These are phyloP conservation scores for Reinhardtius hippoglossoides DNA, from an alignment of 2,113 vertebrate genomes.

Conservation along the genomic window DNA sequence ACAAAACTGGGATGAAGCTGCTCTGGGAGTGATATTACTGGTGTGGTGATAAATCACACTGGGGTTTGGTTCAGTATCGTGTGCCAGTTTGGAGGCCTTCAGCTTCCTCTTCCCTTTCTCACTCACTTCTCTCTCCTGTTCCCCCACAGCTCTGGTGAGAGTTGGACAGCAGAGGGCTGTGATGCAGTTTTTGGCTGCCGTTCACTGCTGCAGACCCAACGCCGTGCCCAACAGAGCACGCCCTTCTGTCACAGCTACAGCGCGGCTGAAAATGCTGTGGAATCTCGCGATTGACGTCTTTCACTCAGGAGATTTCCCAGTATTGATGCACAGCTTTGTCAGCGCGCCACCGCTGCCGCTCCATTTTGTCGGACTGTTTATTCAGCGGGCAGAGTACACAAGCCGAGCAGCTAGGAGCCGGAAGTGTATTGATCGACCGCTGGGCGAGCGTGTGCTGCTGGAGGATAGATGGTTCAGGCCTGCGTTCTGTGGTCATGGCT, in stretches of 20 bases:
- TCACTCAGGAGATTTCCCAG: slow-evolving; percentile 26
- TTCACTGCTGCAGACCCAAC: slow-evolving; percentile 18
- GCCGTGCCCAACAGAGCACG: slow-evolving; percentile 13
- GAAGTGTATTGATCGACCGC: slow-evolving; percentile 62
- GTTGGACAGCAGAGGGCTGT: slow-evolving; percentile 19
- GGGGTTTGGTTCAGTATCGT: slow-evolving; percentile 22
- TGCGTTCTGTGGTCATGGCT: slow-evolving; percentile 52
- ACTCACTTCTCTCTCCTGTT: slow-evolving; percentile 5
- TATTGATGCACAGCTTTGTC: slow-evolving; percentile 53
- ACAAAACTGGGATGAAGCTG: slow-evolving; percentile 14
- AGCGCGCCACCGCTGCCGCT: slow-evolving; percentile 28
- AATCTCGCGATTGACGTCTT: slow-evolving; percentile 16
- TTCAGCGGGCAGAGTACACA: slow-evolving; percentile 55
- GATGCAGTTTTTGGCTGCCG: slow-evolving; percentile 44
- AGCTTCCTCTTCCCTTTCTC: slow-evolving; percentile 6
- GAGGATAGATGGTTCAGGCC: slow-evolving; percentile 51
- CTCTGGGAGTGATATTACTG: slow-evolving; percentile 69
- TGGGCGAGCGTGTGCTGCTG: slow-evolving; percentile 35
- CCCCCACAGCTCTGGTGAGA: slow-evolving; percentile 28
- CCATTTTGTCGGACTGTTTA: slow-evolving; percentile 62
- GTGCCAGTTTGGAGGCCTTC: slow-evolving; percentile 39
- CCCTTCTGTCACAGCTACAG: not conserved
- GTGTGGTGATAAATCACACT: slow-evolving; percentile 50
- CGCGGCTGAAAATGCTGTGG: not conserved
- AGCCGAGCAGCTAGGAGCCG: slow-evolving; percentile 49